Evolutionary conservation across 2,113 vertebrate genomes (phyloP), one percentile per base, ranked within the genome.

Genomic region (Rhipidura dahli): DNA sequence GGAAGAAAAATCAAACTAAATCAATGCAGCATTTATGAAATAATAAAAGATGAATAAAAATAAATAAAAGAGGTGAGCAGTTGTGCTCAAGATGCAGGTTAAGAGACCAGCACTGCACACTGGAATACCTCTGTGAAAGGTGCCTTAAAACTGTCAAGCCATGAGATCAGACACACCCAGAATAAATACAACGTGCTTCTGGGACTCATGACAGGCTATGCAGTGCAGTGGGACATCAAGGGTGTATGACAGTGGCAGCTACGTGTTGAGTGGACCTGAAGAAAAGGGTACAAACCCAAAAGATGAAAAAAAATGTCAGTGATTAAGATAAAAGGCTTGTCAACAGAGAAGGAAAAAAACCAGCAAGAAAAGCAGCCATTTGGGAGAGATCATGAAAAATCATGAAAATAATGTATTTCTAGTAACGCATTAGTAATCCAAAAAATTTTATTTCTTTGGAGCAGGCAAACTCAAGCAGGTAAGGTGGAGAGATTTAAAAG

Each of bases 241-340:
- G 47, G 27, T 23, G 24, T 21, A 8, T 23, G 14, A 30, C 68
- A 65, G 27, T 10, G 39, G 79, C 60, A 73, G 35, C 39, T 60
- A 63, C 10, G 28, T 7, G 13, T 30, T 71, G 20, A 91, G 77
- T 9, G 56, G 60, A 71, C 70, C 69, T 75, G 39, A 92, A 85
- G 45, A 90, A 63, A 3, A 1, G 0, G 1, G 37, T 22, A n/a
- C 13, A 56, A 93, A 86, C 22, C 35, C 47, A 42, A 77, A 79
- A 59, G 33, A 63, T 16, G 70, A 83, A 80, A 76, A 76, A 73
- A 59, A 45, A 40, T 5, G n/a, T 35, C 73, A 65, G 54, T 27
- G 61, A 89, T 50, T 30, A 82, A 65, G 68, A 89, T 51, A 65
- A 97, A 94, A 97, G 70, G 33, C 57, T 76, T 91, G 73, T 83